phyloP scores from a whole-genome alignment of 2,888 invertebrate genomes.

The Drosophila differens region DNA sequence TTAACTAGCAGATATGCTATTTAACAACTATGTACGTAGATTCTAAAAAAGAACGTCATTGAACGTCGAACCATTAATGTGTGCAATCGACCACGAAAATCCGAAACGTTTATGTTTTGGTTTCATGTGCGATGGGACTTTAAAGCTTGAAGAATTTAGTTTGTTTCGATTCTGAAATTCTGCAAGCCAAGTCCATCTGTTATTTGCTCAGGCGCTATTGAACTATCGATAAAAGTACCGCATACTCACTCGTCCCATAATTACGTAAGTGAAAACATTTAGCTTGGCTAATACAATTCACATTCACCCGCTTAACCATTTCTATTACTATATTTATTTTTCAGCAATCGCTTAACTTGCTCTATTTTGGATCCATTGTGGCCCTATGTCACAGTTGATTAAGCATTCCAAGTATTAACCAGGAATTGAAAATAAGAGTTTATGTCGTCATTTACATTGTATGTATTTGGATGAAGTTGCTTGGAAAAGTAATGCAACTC shows the following conservation, averaged over 20 bases:
- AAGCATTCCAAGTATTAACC: slow-evolving; percentile 13
- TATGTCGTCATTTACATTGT: not conserved
- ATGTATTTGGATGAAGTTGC: slow-evolving; percentile 3
- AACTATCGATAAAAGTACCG: slow-evolving; percentile 6
- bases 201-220: not conserved
- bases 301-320: slow-evolving; percentile 28
- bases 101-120: slow-evolving; percentile 31
- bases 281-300: slow-evolving; percentile 7
- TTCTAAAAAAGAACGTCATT: slow-evolving; percentile 63
- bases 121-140: slow-evolving; percentile 40
- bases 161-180: slow-evolving; percentile 53
- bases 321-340: slow-evolving; percentile 50
- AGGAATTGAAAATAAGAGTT: not conserved
- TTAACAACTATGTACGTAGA: not conserved
- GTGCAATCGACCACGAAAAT: slow-evolving; percentile 77
- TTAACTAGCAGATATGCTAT: not conserved
- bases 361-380: slow-evolving; percentile 22
- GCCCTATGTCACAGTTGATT: slow-evolving; percentile 8
- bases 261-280: slow-evolving; percentile 54
- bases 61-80: slow-evolving; percentile 86
- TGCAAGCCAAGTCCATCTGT: slow-evolving; percentile 65
- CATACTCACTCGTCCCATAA: slow-evolving; percentile 10
- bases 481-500: not conserved
- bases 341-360: slow-evolving; percentile 34
- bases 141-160: slow-evolving; percentile 67